phyloP scores from a whole-genome alignment of 1,140 invertebrate genomes.

The Pogonognathellus flavescens region DNA sequence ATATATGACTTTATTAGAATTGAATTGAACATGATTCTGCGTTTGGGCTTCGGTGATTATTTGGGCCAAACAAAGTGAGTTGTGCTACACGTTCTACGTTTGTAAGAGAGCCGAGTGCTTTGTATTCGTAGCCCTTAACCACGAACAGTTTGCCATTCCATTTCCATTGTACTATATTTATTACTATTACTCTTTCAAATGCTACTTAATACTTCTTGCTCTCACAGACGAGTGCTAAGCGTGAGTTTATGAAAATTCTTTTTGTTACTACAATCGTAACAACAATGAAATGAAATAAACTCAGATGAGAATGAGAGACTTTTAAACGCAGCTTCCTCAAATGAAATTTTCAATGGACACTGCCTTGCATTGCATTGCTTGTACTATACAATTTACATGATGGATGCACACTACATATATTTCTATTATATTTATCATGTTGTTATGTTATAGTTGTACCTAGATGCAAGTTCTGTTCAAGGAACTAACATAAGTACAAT shows the following conservation, averaged over 20 bases:
- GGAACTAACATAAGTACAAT: too few relatives aligned
- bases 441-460: too few relatives aligned
- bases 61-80: slow-evolving; percentile 50
- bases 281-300: too few relatives aligned
- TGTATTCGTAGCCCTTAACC: slow-evolving; percentile 29
- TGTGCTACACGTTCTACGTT: neutral
- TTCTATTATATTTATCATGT: too few relatives aligned
- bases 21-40: slow-evolving; percentile 38
- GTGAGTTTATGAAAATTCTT: neutral
- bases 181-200: neutral
- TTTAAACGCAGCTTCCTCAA: too few relatives aligned
- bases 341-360: too few relatives aligned
- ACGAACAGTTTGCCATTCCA: neutral
- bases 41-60: slow-evolving; percentile 53
- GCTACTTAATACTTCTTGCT: neutral
- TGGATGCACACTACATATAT: too few relatives aligned
- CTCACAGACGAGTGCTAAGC: neutral
- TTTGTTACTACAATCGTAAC: too few relatives aligned
- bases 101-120: neutral
- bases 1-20: slow-evolving; percentile 11
- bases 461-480: too few relatives aligned
- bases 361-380: too few relatives aligned
- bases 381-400: too few relatives aligned
- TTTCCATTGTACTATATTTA: neutral
- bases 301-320: too few relatives aligned